Evolutionary conservation across 2,888 invertebrate species (phyloP).

Genomic region (Nomada lathburiana): DNA sequence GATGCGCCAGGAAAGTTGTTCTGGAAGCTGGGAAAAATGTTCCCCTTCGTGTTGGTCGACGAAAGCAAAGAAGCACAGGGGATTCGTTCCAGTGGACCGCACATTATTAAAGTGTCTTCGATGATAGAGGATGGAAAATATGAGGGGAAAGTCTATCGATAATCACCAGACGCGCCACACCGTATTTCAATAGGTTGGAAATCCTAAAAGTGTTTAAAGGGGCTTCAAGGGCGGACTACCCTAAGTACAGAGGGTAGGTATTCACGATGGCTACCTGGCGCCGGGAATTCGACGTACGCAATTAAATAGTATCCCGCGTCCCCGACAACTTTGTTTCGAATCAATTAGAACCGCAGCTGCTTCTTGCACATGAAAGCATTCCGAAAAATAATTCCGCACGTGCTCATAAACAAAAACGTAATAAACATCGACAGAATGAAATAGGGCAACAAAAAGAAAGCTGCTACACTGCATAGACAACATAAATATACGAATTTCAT

Average conservation of each 20-base stretch:
- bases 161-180: constrained; percentile 48
- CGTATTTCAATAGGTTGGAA: constrained; percentile 72
- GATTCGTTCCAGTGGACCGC: constrained; percentile 23
- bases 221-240: constrained; percentile 67
- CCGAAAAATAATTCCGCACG: constrained; percentile 24
- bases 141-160: constrained; percentile 50
- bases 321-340: constrained; percentile 24
- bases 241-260: constrained; percentile 57
- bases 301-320: constrained; percentile 58
- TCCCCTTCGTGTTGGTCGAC: constrained; percentile 3
- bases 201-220: constrained; percentile 76
- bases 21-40: constrained; percentile 19
- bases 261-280: constrained; percentile 61
- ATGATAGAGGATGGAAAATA: constrained; percentile 55
- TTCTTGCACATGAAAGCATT: neutral
- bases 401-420: neutral
- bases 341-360: constrained; percentile 26
- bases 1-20: neutral
- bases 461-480: neutral
- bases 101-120: constrained; percentile 67
- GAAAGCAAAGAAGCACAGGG: constrained; percentile 25
- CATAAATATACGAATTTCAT: constrained; percentile 33
- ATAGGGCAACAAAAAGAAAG: neutral
- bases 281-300: constrained; percentile 51
- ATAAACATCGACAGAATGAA: neutral